phyloP scores from a whole-genome alignment of 2,888 invertebrate genomes.

The Rhogogaster chlorosoma region DNA sequence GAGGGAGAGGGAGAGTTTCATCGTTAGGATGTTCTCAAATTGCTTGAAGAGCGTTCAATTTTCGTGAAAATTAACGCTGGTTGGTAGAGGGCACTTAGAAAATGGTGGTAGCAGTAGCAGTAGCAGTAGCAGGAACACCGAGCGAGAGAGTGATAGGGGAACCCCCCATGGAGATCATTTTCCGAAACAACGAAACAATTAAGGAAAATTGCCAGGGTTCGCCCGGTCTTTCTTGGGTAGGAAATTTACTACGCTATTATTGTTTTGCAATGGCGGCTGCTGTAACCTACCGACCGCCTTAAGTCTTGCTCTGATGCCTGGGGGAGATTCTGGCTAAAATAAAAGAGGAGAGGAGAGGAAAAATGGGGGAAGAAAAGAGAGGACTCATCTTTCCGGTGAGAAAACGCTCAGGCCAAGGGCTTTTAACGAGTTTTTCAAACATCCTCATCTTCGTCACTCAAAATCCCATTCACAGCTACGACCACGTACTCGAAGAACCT shows the following conservation, averaged over 20 bases:
- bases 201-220: slow-evolving; percentile 51
- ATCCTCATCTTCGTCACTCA: background rate
- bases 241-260: slow-evolving; percentile 51
- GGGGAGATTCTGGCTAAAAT: background rate
- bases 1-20: background rate
- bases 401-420: background rate
- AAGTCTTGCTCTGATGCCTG: slow-evolving; percentile 11
- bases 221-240: slow-evolving; percentile 32
- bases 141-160: slow-evolving; percentile 6
- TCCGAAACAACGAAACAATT: slow-evolving; percentile 53
- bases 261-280: slow-evolving; percentile 44
- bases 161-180: slow-evolving; percentile 46
- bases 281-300: slow-evolving; percentile 37
- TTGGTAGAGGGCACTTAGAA: slow-evolving; percentile 13
- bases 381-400: background rate
- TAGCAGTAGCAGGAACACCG: background rate
- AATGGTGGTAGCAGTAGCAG: background rate
- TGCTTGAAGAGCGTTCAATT: slow-evolving; percentile 49
- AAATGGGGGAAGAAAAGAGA: slow-evolving; percentile 33
- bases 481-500: background rate
- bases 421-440: slow-evolving; percentile 27
- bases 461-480: background rate
- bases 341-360: slow-evolving; percentile 1
- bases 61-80: slow-evolving; percentile 46
- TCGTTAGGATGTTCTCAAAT: slow-evolving; percentile 49